These are phyloP conservation scores for Lissocephala sabroskyi DNA, from an alignment of 2,888 invertebrate genomes.

Conservation along the genomic window DNA sequence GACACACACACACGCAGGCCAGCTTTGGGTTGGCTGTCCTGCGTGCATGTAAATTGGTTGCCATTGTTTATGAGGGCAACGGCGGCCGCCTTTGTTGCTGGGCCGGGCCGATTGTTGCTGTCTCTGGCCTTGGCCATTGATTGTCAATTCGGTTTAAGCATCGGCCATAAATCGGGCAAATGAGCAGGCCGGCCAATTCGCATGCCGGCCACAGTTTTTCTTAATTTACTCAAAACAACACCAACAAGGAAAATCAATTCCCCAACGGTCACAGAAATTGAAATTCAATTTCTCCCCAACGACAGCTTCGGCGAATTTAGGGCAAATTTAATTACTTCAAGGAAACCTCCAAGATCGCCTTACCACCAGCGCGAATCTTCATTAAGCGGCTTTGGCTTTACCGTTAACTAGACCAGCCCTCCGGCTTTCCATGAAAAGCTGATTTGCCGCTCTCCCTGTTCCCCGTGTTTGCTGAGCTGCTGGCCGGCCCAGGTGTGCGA, in stretches of 20 bases:
- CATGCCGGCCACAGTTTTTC: conserved; percentile 25
- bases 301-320: too few species aligned
- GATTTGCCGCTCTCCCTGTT: too few species aligned
- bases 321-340: too few species aligned
- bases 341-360: too few species aligned
- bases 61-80: conserved; percentile 49
- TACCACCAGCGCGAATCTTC: too few species aligned
- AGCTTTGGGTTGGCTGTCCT: conserved; percentile 25
- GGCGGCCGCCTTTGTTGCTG: conserved; percentile 34
- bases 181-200: conserved; percentile 32
- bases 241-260: conserved; percentile 29
- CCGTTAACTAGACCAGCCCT: too few species aligned
- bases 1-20: conserved; percentile 2
- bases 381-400: too few species aligned
- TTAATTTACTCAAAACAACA: conserved; percentile 29
- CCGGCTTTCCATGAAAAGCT: too few species aligned
- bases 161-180: conserved; percentile 47
- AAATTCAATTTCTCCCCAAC: too few species aligned
- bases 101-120: conserved; percentile 9
- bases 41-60: conserved; percentile 56
- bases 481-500: too few species aligned
- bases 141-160: conserved; percentile 59
- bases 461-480: too few species aligned
- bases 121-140: conserved; percentile 45
- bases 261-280: neutral